Evolutionary conservation across 2,797 vertebrate species (phyloP), one percentile per base, ranked within the genome.

Genomic region (Chelon auratus): DNA sequence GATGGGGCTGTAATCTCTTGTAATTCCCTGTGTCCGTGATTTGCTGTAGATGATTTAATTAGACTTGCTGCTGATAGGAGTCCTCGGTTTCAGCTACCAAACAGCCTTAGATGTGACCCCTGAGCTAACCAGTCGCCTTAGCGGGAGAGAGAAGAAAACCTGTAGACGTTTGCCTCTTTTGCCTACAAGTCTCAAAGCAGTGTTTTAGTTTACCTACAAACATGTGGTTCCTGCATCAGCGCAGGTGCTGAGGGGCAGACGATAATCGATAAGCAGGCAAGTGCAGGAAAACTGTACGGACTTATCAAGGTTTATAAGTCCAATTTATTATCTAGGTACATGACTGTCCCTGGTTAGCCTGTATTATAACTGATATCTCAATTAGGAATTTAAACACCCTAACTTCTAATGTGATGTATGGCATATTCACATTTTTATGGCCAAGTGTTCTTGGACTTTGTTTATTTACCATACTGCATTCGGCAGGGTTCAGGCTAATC

Each of bases 11-110:
- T 94, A 93, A 94, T 93, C 91, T 90, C 69, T 75, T 90, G 73
- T 94, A 92, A 94, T 91, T 87, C 90, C 66, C 77, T 60, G 61
- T 87, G 75, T 91, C 68, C 13, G 33, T 86, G 89, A 91, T 92
- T 88, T 82, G 70, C 87, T 78, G 81, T 78, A 85, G 81, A 91
- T 93, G 86, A 94, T 93, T 94, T 88, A 90, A 92, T 93, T 92
- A 90, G 75, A 84, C 72, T 18, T 85, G 74, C 80, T 69, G 76
- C 80, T 89, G 86, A 91, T 91, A 60, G 58, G 64, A 86, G 79
- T 73, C 72, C 68, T 84, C 61, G 59, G 78, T 84, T 78, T 65
- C 60, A 56, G 70, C 67, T 61, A 69, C 67, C 56, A 71, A 58
- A 71, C 64, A 68, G 61, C 63, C 26, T 56, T 64, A n/a, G 33